These are phyloP conservation scores for Diphyllodes magnificus DNA, from an alignment of 2,113 vertebrate species.

Conservation along the genomic window DNA sequence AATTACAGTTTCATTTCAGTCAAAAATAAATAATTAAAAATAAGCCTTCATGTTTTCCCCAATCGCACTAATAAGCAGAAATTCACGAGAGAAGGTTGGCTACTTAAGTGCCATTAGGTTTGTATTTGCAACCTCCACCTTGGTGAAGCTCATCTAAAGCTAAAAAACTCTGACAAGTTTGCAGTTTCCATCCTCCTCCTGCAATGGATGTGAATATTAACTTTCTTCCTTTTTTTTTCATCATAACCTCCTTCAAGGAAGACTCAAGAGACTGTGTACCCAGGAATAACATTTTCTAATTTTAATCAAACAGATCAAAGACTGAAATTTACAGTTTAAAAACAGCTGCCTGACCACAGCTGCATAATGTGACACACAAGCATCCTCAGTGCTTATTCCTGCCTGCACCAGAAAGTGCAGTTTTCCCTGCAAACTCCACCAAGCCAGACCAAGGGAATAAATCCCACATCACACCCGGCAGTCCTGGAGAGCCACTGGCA, in stretches of 20 bases:
- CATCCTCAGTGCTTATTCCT: neutral
- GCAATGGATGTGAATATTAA: neutral
- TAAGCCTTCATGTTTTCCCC: neutral
- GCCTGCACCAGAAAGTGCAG: neutral
- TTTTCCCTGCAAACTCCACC: neutral
- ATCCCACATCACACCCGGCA: neutral
- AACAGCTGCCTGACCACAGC: neutral
- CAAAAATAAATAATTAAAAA: neutral
- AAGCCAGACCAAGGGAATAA: neutral
- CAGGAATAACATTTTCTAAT: neutral
- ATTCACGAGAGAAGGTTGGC: neutral
- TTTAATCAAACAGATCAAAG: neutral
- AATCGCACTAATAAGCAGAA: neutral
- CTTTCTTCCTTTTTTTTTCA: neutral
- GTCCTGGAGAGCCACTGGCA: neutral
- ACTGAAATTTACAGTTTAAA: neutral
- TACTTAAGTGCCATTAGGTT: neutral
- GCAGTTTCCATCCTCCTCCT: neutral
- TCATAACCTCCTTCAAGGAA: neutral
- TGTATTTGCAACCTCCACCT: neutral
- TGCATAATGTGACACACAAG: neutral
- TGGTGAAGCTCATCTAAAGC: neutral
- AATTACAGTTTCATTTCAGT: neutral
- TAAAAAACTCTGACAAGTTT: neutral
- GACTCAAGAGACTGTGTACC: neutral